These are phyloP conservation scores for Hydractinia echinata DNA, from an alignment of 30 jellyfish, hydroid and myxozoan genomes.

Conservation along the genomic window DNA sequence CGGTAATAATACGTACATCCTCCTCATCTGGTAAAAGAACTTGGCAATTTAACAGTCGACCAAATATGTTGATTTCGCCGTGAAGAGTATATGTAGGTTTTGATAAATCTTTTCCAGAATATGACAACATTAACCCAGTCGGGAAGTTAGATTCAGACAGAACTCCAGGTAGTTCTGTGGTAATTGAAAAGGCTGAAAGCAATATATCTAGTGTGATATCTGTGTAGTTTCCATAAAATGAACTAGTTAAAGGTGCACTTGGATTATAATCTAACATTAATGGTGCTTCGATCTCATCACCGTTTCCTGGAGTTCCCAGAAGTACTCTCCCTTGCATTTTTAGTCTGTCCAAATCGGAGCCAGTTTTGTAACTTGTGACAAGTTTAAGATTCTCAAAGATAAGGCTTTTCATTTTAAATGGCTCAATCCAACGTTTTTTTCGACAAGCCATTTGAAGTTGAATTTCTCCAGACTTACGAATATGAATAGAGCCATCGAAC, in stretches of 20 bases:
- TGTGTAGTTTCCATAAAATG: constrained; percentile 76
- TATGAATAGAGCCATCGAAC: constrained; percentile 72
- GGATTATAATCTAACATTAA: constrained; percentile 67
- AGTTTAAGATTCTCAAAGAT: constrained; percentile 63
- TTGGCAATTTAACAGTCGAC: constrained; percentile 60
- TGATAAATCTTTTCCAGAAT: constrained; percentile 42
- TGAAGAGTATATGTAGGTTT: constrained; percentile 46
- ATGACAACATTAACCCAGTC: constrained; percentile 74
- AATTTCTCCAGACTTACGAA: constrained; percentile 62
- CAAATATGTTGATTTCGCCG: constrained; percentile 83
- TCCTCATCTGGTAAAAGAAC: constrained; percentile 66
- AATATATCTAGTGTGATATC: constrained; percentile 51
- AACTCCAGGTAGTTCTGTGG: constrained; percentile 71
- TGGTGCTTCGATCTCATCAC: constrained; percentile 77
- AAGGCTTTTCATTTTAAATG: constrained; percentile 62
- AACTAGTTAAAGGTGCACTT: constrained; percentile 55
- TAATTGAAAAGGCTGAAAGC: constrained; percentile 71
- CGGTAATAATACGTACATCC: constrained; percentile 60
- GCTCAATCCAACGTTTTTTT: constrained; percentile 72
- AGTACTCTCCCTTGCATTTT: constrained; percentile 50
- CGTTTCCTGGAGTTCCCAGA: constrained; percentile 79
- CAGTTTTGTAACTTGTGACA: constrained; percentile 53
- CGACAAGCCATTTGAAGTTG: constrained; percentile 56
- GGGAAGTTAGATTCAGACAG: constrained; percentile 74
- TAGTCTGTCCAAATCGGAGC: constrained; percentile 47